Evolutionary conservation across 2,113 vertebrate species (phyloP).

Genomic region (Malurus alboscapulatus): DNA sequence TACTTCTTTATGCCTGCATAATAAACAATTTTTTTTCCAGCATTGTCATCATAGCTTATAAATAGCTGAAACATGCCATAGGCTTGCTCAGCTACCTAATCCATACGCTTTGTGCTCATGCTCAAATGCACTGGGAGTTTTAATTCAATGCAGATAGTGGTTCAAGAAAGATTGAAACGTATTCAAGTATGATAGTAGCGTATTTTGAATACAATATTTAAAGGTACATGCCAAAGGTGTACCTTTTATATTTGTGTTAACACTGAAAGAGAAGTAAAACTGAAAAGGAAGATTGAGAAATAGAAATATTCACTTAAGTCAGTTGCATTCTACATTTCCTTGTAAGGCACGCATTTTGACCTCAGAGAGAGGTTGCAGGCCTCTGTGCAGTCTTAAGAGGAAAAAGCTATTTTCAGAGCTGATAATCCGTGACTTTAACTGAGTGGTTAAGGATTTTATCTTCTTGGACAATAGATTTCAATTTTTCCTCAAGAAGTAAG

Average conservation of each 20-base stretch:
- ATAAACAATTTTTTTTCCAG: not conserved
- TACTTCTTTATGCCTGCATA: not conserved
- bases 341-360: not conserved
- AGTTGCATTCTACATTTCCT: not conserved
- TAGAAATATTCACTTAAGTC: not conserved
- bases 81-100: not conserved
- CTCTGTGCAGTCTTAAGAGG: not conserved
- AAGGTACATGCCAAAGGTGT: not conserved
- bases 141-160: not conserved
- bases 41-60: not conserved
- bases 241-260: not conserved
- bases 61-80: not conserved
- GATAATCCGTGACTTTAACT: not conserved
- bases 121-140: not conserved
- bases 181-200: not conserved
- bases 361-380: not conserved
- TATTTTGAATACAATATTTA: not conserved
- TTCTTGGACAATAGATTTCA: not conserved
- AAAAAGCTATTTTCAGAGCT: not conserved
- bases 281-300: not conserved
- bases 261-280: not conserved
- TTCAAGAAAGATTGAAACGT: not conserved
- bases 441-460: not conserved
- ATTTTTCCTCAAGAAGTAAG: not conserved
- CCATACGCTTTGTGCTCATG: accelerated